Evolutionary conservation across 2,113 vertebrate genomes (phyloP).

Genomic region (Spilogale gracilis): DNA sequence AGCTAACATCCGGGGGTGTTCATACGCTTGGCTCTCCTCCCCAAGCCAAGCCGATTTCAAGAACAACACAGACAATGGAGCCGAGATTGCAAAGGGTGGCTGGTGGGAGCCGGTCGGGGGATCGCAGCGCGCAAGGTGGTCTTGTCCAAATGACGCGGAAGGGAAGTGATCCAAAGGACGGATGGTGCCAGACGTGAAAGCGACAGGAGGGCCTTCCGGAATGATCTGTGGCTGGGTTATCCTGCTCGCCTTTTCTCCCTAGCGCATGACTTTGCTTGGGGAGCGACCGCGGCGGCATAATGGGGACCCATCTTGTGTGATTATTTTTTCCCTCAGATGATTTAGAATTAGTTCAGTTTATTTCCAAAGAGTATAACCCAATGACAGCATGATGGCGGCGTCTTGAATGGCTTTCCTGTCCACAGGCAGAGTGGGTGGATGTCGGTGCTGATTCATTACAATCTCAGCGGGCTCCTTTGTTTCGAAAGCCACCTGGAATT

Average conservation of each 20-base stretch:
- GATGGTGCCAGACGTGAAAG: conserved; percentile 38
- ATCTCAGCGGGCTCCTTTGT: conserved; percentile 81
- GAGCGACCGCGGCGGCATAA: conserved; percentile 77
- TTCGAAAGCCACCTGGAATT: conserved; percentile 86
- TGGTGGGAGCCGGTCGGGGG: not conserved
- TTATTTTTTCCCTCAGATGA: conserved; percentile 78
- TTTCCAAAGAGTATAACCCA: conserved; percentile 79
- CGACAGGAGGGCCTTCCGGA: conserved; percentile 57
- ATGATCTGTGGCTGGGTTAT: not conserved
- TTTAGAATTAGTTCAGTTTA: conserved; percentile 85
- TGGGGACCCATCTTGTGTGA: conserved; percentile 81
- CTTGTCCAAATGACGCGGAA: conserved; percentile 39
- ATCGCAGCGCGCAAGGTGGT: not conserved
- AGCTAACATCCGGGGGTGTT: not conserved
- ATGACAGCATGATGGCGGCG: conserved; percentile 60
- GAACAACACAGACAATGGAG: not conserved
- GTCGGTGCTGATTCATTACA: conserved; percentile 88
- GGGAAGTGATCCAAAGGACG: conserved; percentile 54
- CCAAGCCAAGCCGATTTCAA: conserved; percentile 46
- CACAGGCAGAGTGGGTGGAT: conserved; percentile 69
- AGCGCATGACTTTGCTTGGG: conserved; percentile 67
- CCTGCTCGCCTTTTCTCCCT: conserved; percentile 63
- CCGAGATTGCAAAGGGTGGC: not conserved
- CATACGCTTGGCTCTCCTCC: conserved; percentile 37
- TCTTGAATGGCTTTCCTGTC: conserved; percentile 79